Base-by-base conservation (phyloP, 2,888 invertebrate genomes). In the Nomada hirtipes region DNA sequence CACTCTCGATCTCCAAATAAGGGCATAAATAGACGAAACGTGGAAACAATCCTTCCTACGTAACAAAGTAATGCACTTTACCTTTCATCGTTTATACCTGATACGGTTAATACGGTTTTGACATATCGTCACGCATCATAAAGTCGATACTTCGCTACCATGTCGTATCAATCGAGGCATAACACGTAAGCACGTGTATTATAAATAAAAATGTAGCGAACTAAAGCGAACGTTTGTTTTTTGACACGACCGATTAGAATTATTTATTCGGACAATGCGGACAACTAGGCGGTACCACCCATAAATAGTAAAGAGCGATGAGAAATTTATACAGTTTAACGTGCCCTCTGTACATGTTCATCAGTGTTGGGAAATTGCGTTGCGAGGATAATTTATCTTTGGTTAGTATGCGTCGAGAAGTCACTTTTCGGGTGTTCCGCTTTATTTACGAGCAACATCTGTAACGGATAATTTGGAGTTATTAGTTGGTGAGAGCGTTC, bases 21-120 rank as follows among this genome's bases (percentile, higher is more conserved):
- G n/a, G n/a, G n/a, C n/a, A n/a, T n/a, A n/a, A n/a, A n/a, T n/a
- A n/a, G n/a, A n/a, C n/a, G n/a, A n/a, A n/a, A n/a, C n/a, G n/a
- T n/a, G n/a, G n/a, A n/a, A n/a, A n/a, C n/a, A n/a, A n/a, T n/a
- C n/a, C n/a, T n/a, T n/a, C n/a, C n/a, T n/a, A n/a, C n/a, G n/a
- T n/a, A n/a, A n/a, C n/a, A n/a, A n/a, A 47, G 15, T 47, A 10
- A 0, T 36, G 36, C 36, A 4, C 36, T 36, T 36, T 7, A 36
- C 36, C 36, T 13, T 47, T 47, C 15, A 13, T 4, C 15, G 42
- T 42, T 18, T 61, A 4, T 42, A 13, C 15, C 26, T 85, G 80
- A 76, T 78, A 75, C 76, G 72, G 63, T 73, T 79, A 64, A 74
- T 80, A 77, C 64, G 81, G 65, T 47, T 47, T 47, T 47, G 47